These are phyloP conservation scores for Caiman crocodilus DNA, from an alignment of 2,797 vertebrate genomes.

Conservation along the genomic window DNA sequence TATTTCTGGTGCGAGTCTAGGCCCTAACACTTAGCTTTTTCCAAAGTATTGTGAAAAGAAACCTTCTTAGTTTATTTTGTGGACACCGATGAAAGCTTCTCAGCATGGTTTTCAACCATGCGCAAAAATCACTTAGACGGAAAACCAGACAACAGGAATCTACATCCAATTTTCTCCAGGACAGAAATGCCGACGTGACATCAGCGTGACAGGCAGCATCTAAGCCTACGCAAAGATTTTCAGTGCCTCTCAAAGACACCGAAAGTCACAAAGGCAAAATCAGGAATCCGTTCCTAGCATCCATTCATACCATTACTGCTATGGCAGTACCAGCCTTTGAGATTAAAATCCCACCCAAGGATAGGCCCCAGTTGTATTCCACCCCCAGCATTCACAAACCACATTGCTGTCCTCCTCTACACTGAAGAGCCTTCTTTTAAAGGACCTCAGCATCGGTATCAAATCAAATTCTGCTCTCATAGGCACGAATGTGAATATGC, in stretches of 20 bases:
- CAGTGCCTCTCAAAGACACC: background rate
- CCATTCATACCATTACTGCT: background rate
- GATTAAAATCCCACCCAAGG: constrained; percentile 10
- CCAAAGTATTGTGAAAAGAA: background rate
- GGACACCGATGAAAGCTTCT: background rate
- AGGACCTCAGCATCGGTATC: too few relatives aligned
- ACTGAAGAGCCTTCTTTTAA: background rate
- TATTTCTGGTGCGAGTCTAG: background rate
- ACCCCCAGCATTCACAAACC: rapidly evolving
- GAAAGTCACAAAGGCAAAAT: background rate
- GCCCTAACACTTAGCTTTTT: background rate
- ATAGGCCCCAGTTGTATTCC: rapidly evolving
- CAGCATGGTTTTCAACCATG: background rate
- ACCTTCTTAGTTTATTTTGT: background rate
- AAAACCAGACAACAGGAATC: background rate
- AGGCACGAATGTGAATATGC: too few relatives aligned
- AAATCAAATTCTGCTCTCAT: too few relatives aligned
- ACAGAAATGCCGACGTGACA: background rate
- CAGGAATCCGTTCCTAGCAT: background rate
- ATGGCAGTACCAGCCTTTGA: rapidly evolving
- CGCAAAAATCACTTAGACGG: background rate
- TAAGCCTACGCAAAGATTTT: background rate
- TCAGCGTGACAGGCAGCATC: background rate
- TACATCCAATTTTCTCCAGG: background rate
- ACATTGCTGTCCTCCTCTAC: rapidly evolving